Conservation (phyloP, 2,888 invertebrate species). For the Epinotia nisella region DNA sequence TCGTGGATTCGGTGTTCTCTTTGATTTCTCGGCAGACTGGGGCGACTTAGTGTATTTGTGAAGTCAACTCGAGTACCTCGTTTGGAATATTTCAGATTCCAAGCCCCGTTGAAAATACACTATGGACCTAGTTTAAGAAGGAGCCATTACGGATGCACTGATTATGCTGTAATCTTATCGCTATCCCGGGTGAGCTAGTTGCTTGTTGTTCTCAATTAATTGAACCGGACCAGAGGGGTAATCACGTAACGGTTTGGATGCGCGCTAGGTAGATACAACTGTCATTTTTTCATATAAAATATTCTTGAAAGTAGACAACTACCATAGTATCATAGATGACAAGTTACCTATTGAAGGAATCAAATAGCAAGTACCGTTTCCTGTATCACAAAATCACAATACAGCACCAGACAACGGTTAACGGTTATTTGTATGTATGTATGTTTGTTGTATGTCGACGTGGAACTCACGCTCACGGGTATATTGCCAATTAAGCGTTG, state of each 20-base stretch:
- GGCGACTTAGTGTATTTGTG: slow-evolving; percentile 54
- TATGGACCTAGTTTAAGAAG: not conserved
- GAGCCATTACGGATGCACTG: not conserved
- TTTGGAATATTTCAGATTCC: slow-evolving; percentile 48
- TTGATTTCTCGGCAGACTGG: slow-evolving; percentile 55
- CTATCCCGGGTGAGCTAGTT: too few species aligned
- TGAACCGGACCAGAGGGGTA: too few species aligned
- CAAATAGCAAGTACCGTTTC: not conserved
- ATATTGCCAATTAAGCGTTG: not conserved
- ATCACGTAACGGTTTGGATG: too few species aligned
- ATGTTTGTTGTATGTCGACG: not conserved
- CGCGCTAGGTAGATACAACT: too few species aligned
- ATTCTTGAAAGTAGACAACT: too few species aligned
- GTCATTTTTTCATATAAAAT: too few species aligned
- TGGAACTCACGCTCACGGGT: not conserved
- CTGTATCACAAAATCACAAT: too few species aligned
- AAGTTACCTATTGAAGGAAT: too few species aligned
- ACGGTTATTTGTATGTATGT: too few species aligned
- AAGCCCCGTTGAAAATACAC: slow-evolving; percentile 5
- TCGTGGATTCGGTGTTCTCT: slow-evolving; percentile 56
- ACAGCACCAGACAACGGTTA: too few species aligned
- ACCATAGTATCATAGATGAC: too few species aligned
- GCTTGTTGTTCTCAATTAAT: too few species aligned
- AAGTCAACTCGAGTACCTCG: slow-evolving; percentile 49
- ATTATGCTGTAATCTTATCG: not conserved